Evolutionary conservation across 2,113 vertebrate genomes (phyloP).

Genomic region (Boulengeromyrus knoepffleri): DNA sequence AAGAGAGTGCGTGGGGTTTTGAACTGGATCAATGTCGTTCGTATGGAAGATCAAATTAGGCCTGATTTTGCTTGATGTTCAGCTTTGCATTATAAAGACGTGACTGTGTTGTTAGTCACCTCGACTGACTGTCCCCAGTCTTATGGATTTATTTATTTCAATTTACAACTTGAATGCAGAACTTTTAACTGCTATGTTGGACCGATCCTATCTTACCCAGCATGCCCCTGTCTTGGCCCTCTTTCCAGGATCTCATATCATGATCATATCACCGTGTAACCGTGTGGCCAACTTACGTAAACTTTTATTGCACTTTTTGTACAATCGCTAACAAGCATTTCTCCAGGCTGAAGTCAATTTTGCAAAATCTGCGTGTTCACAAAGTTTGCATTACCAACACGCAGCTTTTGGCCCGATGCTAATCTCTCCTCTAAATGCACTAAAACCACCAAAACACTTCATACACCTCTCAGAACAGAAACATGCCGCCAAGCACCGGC

Average conservation of each 20-base stretch:
- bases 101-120: not conserved
- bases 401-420: not conserved
- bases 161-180: not conserved
- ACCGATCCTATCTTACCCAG: not conserved
- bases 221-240: not conserved
- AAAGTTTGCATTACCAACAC: not conserved
- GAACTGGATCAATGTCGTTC: not conserved
- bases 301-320: not conserved
- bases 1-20: not conserved
- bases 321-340: not conserved
- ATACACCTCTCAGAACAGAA: not conserved
- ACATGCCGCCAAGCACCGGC: not conserved
- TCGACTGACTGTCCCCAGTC: not conserved
- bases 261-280: not conserved
- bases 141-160: not conserved
- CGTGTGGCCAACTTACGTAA: not conserved
- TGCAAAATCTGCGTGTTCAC: not conserved
- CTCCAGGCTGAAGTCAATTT: not conserved
- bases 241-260: not conserved
- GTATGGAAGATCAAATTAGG: not conserved
- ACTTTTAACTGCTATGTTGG: not conserved
- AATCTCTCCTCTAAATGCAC: not conserved
- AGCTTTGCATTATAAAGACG: not conserved
- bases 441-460: not conserved
- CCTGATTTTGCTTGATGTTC: not conserved